These are phyloP conservation scores for Tupiocoris notatus DNA, from an alignment of 2,888 invertebrate species.

Conservation along the genomic window DNA sequence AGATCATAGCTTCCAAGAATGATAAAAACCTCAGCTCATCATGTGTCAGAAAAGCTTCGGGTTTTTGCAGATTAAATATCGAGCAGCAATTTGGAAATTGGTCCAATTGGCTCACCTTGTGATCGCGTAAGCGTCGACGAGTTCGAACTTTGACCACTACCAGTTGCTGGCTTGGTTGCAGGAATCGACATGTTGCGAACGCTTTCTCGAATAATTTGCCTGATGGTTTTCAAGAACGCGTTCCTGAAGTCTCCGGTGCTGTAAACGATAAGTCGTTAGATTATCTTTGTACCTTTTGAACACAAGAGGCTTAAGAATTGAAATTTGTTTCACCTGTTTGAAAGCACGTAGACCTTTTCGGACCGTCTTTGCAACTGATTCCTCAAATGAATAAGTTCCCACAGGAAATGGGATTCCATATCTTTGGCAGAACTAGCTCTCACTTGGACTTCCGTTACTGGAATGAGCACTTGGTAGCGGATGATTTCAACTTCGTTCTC, in stretches of 20 bases:
- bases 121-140: conserved; percentile 40
- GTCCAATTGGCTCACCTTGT: background rate
- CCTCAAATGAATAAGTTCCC: conserved; percentile 94
- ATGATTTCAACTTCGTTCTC: conserved; percentile 93
- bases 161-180: conserved; percentile 61
- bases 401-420: conserved; percentile 93
- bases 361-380: conserved; percentile 91
- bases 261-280: no score
- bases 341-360: conserved; percentile 94
- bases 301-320: no score
- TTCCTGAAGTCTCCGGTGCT: conserved; percentile 95
- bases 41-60: no score
- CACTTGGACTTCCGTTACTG: conserved; percentile 96
- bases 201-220: conserved; percentile 95
- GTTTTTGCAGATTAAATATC: no score
- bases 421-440: conserved; percentile 91
- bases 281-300: no score
- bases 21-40: no score
- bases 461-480: conserved; percentile 92
- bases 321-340: conserved; percentile 85
- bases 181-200: conserved; percentile 97
- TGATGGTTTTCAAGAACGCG: conserved; percentile 93
- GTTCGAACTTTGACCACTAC: conserved; percentile 42
- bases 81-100: background rate
- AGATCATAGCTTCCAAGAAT: no score